Evolutionary conservation across 64 coral and sea anemone species (phyloP).

Genomic region (Montipora efflorescens): DNA sequence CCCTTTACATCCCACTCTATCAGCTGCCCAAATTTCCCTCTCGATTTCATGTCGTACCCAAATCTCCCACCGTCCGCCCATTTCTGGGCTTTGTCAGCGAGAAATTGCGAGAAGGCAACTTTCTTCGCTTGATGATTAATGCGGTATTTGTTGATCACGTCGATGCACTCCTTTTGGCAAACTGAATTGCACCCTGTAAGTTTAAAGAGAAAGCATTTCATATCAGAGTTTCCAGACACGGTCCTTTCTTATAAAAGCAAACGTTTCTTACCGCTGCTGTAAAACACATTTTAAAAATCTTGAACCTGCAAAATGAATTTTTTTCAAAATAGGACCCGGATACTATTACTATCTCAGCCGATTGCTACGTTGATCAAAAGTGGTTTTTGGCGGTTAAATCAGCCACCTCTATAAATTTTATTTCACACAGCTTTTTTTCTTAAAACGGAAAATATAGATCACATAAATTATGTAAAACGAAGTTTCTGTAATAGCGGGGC

Average conservation of each 20-base stretch:
- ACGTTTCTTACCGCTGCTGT: not conserved
- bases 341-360: too few relatives aligned
- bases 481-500: too few relatives aligned
- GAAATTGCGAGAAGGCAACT: conserved; percentile 65
- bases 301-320: too few relatives aligned
- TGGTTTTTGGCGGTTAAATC: not conserved
- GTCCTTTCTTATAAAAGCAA: not conserved
- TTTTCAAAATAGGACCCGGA: too few relatives aligned
- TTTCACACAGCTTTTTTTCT: not conserved
- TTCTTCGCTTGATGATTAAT: conserved; percentile 71
- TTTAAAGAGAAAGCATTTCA: not conserved
- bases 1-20: conserved; percentile 93
- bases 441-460: too few relatives aligned
- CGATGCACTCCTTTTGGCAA: conserved; percentile 86
- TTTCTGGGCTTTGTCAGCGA: conserved; percentile 78
- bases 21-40: conserved; percentile 88
- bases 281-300: too few relatives aligned
- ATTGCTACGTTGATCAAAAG: too few relatives aligned
- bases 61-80: conserved; percentile 91
- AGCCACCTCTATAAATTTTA: not conserved
- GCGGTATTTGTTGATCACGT: conserved; percentile 86
- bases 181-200: conserved; percentile 59
- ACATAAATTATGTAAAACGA: too few relatives aligned
- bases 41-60: conserved; percentile 87
- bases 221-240: too few relatives aligned